Evolutionary conservation across 1,140 invertebrate genomes (phyloP).

Genomic region (Cheumatopsyche charites): DNA sequence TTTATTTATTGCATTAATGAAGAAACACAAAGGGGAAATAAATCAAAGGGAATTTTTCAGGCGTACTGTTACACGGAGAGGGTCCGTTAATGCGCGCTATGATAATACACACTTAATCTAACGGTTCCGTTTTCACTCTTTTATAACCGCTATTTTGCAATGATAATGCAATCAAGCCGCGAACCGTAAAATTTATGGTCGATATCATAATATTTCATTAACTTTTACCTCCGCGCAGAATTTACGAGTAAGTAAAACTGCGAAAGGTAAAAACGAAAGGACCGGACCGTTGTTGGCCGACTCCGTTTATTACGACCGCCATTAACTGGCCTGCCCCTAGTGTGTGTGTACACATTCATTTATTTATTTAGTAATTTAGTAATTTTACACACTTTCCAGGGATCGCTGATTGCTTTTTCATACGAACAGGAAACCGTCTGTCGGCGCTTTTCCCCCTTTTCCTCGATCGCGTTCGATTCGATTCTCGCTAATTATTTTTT

Average conservation of each 20-base stretch:
- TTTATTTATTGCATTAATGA: conserved; percentile 4
- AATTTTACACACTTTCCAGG: not conserved
- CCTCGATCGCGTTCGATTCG: conserved; percentile 3
- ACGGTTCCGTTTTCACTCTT: conserved; percentile 35
- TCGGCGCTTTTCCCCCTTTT: too few species aligned
- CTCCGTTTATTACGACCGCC: conserved; percentile 5
- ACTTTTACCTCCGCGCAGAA: conserved; percentile 8
- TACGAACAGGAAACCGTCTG: conserved; percentile 14
- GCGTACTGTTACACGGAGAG: not conserved
- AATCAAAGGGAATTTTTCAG: conserved; percentile 10
- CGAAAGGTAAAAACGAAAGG: not conserved
- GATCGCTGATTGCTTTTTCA: conserved; percentile 29
- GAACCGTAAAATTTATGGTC: conserved; percentile 35
- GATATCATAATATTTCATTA: conserved; percentile 43
- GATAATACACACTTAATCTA: conserved; percentile 44
- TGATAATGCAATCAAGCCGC: conserved; percentile 47
- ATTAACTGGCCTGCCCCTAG: too few species aligned
- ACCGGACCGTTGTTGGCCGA: not conserved
- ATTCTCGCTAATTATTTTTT: conserved; percentile 27
- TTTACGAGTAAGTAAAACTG: conserved; percentile 14
- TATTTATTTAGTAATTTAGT: too few species aligned
- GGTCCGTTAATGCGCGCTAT: not conserved
- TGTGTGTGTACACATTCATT: too few species aligned
- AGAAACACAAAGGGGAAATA: not conserved
- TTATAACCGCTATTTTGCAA: conserved; percentile 43